Percentiles rank a stretch among this genome's conserved stretches.
Conservation (phyloP, 1,140 invertebrate genomes). For the fruit fly (Drosophila melanogaster) region Release_6_plus_ISO1_MT NT_033777.3:5088501-5089000, state of each 20-base stretch:
- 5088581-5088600: neutral
- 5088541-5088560: neutral
- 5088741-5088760: neutral
- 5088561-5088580: neutral
- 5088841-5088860: slow-evolving; percentile 72
- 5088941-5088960: slow-evolving; percentile 7
- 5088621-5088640: no score
- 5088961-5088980: slow-evolving; percentile 14
- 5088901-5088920: slow-evolving; percentile 78
- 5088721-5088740: slow-evolving; percentile 5
- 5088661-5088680: neutral
- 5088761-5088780: slow-evolving; percentile 1
- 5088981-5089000: slow-evolving; percentile 33
- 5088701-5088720: neutral
- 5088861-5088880: slow-evolving; percentile 78
- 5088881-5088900: slow-evolving; percentile 72
- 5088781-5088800: slow-evolving; percentile 13
- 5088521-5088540: neutral
- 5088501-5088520: neutral
- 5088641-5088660: neutral
- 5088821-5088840: slow-evolving; percentile 47
- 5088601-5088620: no score
- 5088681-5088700: neutral
- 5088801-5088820: slow-evolving; percentile 6
- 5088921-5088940: slow-evolving; percentile 61